Base-by-base conservation (phyloP, 2,797 vertebrate species). In the Macropodus opercularis region DNA sequence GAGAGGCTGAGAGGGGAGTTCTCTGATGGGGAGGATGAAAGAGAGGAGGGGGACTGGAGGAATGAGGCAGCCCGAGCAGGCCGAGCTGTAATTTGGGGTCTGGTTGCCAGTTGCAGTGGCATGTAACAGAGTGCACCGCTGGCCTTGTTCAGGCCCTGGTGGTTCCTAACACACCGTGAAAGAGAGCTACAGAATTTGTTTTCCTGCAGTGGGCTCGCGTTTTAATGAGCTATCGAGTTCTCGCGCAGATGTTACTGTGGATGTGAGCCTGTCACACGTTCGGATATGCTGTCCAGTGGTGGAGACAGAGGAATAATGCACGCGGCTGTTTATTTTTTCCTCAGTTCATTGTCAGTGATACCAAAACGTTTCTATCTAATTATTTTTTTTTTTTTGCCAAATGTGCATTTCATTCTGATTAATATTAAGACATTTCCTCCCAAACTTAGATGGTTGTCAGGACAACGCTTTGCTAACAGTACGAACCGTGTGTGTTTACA, bases 1-100 rank as follows among this genome's bases (percentile, higher is more conserved):
- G 65, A 83, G 77, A 79, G 70, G 47, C 56, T 58, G 63, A 80
- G 75, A 77, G 50, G 61, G 54, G 78, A 63, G 72, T 76, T 80
- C 48, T 66, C 56, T 11, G 5, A 29, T 52, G 57, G 18, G 26
- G 63, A 67, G 79, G 81, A 89, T 86, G 81, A 89, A 84, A 86
- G 75, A 61, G 75, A 59, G 18, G 42, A 46, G 36, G 29, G 46
- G 55, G 38, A 44, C 32, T 9, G 13, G 47, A 38, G 69, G 66
- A 59, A 57, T 59, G 60, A 63, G 65, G 34, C 32, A 52, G 23
- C 34, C 35, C 0, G 6, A 66, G 62, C 1, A 0, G 34, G 40
- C 56, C 3, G 47, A 65, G 57, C 66, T 75, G 62, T 85, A 85
- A 87, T 85, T 85, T 85, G 43, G 46, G 62, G 72, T 72, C 71